phyloP scores from a whole-genome alignment of 2,113 vertebrate genomes.

The Myrmecophaga tridactyla region DNA sequence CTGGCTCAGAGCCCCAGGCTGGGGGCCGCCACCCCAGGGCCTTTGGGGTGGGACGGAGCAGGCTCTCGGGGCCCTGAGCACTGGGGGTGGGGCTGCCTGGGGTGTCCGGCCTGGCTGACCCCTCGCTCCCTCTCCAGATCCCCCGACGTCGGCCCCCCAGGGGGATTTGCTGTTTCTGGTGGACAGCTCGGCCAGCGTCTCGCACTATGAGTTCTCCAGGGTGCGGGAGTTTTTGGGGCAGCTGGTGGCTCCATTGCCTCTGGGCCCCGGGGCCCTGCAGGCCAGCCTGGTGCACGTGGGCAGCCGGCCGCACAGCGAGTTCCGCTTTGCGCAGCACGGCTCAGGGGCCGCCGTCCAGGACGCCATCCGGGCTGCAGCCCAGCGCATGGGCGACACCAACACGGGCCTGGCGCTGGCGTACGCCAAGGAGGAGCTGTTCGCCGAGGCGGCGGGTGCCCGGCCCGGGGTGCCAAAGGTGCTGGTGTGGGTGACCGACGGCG shows the following conservation, averaged over 20 bases:
- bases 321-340: conserved; percentile 84
- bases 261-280: conserved; percentile 89
- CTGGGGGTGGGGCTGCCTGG: not conserved
- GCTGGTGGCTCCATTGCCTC: conserved; percentile 88
- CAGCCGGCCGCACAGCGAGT: conserved; percentile 89
- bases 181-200: conserved; percentile 96
- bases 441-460: conserved; percentile 79
- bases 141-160: conserved; percentile 74
- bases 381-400: conserved; percentile 95
- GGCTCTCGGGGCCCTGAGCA: not conserved
- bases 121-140: conserved; percentile 63
- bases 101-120: not conserved
- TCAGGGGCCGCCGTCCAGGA: conserved; percentile 77
- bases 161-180: conserved; percentile 94
- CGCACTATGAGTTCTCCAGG: conserved; percentile 91
- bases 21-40: not conserved
- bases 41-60: not conserved
- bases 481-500: conserved; percentile 96
- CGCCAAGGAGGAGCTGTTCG: conserved; percentile 85
- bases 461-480: conserved; percentile 90
- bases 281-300: conserved; percentile 94
- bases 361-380: conserved; percentile 82
- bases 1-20: not conserved
- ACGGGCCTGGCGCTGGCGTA: conserved; percentile 88
- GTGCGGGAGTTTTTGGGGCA: conserved; percentile 93